Evolutionary conservation across 2,888 invertebrate genomes (phyloP).

Genomic region (Dinocampus coccinellae): DNA sequence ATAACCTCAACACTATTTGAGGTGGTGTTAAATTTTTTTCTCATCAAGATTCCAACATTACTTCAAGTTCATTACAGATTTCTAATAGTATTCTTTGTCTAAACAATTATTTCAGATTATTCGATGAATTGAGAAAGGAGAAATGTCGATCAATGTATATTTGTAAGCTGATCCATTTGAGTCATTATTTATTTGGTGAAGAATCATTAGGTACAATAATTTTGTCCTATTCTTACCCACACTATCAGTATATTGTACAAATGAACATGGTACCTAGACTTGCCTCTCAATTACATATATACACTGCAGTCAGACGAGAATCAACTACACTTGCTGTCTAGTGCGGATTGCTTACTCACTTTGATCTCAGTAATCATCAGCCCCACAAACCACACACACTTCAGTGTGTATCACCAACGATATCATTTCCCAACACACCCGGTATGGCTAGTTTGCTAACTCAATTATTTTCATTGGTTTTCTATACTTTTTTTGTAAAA

Average conservation of each 20-base stretch:
- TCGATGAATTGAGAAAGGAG: not conserved
- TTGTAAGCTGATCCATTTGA: not conserved
- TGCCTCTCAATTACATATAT: no score
- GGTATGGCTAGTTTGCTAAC: not conserved
- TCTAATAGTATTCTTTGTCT: not conserved
- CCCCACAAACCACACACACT: slow-evolving; percentile 34
- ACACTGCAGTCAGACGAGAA: not conserved
- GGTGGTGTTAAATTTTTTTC: no score
- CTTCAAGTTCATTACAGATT: not conserved
- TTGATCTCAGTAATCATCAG: slow-evolving; percentile 65
- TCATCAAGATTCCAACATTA: not conserved
- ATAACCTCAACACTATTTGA: no score
- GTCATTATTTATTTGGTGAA: not conserved
- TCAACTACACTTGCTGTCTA: slow-evolving; percentile 45
- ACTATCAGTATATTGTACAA: not conserved
- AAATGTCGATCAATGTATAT: not conserved
- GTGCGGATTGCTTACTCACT: slow-evolving; percentile 58
- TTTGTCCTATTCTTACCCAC: not conserved
- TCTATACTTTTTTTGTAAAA: not conserved
- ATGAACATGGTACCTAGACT: not conserved
- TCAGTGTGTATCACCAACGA: not conserved
- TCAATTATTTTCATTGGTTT: not conserved
- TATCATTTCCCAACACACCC: not conserved
- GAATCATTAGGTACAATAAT: not conserved
- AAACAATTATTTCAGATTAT: not conserved